Conservation (phyloP, 1,140 invertebrate species). For the Ceratosolen solmsi region DNA sequence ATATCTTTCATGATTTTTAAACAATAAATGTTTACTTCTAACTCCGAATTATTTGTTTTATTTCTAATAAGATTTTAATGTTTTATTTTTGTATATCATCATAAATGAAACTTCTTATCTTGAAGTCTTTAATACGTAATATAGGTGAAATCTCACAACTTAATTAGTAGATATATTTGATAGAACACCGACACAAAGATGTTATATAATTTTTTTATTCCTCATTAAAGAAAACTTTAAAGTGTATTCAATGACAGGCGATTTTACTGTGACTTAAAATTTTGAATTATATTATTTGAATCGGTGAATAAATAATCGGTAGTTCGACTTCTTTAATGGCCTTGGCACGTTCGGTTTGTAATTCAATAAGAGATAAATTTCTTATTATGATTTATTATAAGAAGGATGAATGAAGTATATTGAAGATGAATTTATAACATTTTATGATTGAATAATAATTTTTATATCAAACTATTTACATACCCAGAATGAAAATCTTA, state of each 20-base stretch:
- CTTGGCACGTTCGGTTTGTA: constrained; percentile 7
- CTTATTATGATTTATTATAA: background rate
- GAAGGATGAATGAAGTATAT: background rate
- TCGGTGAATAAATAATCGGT: constrained; percentile 1
- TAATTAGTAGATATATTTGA: too few species aligned
- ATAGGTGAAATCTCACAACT: too few species aligned
- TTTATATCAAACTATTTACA: too few species aligned
- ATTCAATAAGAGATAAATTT: constrained; percentile 13
- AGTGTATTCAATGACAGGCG: background rate
- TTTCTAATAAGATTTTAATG: too few species aligned
- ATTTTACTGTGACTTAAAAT: constrained; percentile 1
- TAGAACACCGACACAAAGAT: background rate
- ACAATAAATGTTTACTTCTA: too few species aligned
- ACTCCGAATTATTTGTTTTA: too few species aligned
- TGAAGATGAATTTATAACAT: too few species aligned
- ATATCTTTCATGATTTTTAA: background rate
- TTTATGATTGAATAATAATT: too few species aligned
- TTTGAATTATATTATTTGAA: background rate
- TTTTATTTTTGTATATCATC: too few species aligned
- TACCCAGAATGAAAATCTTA: too few species aligned
- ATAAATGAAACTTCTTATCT: too few species aligned
- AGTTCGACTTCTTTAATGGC: constrained; percentile 4
- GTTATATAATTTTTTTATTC: background rate
- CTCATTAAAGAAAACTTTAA: background rate
- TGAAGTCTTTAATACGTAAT: too few species aligned